Evolutionary conservation across 2,888 invertebrate genomes (phyloP).

Genomic region (Thelaira solivaga): DNA sequence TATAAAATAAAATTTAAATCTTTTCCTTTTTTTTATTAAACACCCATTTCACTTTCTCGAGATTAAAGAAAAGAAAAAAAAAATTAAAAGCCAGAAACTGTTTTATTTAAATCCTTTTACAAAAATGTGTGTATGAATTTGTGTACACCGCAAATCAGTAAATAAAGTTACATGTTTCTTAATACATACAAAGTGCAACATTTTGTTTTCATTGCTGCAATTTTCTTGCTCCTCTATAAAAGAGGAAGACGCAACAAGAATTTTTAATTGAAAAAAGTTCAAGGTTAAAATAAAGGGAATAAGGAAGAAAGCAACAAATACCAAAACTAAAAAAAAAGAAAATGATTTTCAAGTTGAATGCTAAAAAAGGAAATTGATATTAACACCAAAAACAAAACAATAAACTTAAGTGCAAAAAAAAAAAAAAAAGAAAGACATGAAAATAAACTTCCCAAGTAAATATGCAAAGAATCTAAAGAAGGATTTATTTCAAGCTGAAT

Average conservation of each 20-base stretch:
- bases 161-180: constrained; percentile 13
- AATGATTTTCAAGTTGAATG: constrained; percentile 56
- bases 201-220: background rate
- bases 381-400: constrained; percentile 37
- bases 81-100: too few species aligned
- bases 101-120: too few species aligned
- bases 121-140: too few species aligned
- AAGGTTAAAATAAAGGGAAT: constrained; percentile 33
- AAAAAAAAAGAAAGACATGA: background rate
- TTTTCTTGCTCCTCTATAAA: background rate
- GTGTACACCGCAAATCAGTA: constrained; percentile 30
- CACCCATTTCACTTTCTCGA: too few species aligned
- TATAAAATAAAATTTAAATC: too few species aligned
- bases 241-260: constrained; percentile 49
- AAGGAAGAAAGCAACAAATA: constrained; percentile 6
- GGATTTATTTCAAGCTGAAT: too few species aligned
- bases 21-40: too few species aligned
- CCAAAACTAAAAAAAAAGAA: background rate
- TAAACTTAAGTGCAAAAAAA: constrained; percentile 2
- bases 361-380: constrained; percentile 48
- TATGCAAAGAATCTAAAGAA: background rate
- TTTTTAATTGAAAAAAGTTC: constrained; percentile 61
- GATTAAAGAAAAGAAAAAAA: too few species aligned
- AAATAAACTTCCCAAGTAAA: background rate
- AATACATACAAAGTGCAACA: too few species aligned